Evolutionary conservation across 2,113 vertebrate genomes (phyloP).

Genomic region (Clarias magur): DNA sequence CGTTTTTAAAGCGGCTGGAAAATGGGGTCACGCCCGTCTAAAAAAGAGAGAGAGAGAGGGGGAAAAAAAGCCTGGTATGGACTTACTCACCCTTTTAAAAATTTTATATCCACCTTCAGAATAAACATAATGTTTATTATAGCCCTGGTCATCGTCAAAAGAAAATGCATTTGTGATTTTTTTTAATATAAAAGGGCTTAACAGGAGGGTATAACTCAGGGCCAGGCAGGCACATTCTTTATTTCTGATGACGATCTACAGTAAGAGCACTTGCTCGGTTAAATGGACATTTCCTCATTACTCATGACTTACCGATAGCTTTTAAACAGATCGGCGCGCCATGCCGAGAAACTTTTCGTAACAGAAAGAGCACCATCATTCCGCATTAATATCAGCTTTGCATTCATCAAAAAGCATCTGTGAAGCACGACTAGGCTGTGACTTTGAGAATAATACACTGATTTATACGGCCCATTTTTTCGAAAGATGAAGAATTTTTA

Average conservation of each 20-base stretch:
- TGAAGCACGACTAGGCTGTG: neutral
- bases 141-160: neutral
- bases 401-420: neutral
- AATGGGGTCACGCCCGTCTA: neutral
- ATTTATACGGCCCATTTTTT: conserved; percentile 1
- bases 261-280: neutral
- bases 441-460: neutral
- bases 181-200: conserved; percentile 3
- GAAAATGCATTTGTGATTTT: neutral
- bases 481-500: neutral
- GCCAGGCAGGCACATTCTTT: neutral
- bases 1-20: neutral
- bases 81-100: neutral
- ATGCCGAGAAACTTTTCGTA: neutral
- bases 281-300: neutral
- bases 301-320: neutral
- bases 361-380: neutral
- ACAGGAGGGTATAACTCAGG: neutral
- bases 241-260: neutral
- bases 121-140: neutral
- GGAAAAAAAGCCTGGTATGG: neutral
- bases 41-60: no score
- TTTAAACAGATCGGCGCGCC: neutral
- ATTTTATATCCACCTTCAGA: neutral
- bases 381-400: neutral